These are phyloP conservation scores for Anthophora plumipes DNA, from an alignment of 2,888 invertebrate species.

Conservation along the genomic window DNA sequence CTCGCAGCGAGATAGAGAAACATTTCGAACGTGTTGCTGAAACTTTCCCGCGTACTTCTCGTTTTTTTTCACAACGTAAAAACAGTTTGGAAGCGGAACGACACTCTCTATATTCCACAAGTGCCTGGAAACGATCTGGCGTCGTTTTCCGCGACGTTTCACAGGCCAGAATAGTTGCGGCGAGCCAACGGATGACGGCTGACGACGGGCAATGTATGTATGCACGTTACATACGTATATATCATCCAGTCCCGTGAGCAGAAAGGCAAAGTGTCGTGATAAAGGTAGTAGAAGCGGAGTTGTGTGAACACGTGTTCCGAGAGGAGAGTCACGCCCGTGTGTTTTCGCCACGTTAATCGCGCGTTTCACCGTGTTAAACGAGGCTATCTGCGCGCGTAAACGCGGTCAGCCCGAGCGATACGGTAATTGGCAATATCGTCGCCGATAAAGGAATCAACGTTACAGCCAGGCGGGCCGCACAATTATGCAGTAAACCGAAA, in stretches of 20 bases:
- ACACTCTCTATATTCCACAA: not conserved
- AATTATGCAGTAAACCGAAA: slow-evolving; percentile 80
- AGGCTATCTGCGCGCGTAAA: slow-evolving; percentile 59
- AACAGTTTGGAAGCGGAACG: too few species aligned
- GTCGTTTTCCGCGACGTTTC: too few species aligned
- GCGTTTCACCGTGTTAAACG: slow-evolving; percentile 70
- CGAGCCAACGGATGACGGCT: slow-evolving; percentile 17
- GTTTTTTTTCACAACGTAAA: too few species aligned
- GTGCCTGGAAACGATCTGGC: not conserved
- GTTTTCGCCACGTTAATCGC: slow-evolving; percentile 60
- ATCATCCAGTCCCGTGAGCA: not conserved
- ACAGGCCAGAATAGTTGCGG: slow-evolving; percentile 32
- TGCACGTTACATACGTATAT: slow-evolving; percentile 8
- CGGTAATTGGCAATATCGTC: slow-evolving; percentile 80
- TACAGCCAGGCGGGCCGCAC: slow-evolving; percentile 65
- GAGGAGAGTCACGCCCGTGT: too few species aligned
- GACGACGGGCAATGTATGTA: slow-evolving; percentile 28
- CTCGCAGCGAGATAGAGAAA: too few species aligned
- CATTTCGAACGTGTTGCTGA: too few species aligned
- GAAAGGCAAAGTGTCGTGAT: not conserved
- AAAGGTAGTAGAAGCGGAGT: not conserved
- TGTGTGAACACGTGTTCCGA: slow-evolving; percentile 6
- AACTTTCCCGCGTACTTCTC: too few species aligned
- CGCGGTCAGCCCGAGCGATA: slow-evolving; percentile 63
- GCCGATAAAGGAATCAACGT: slow-evolving; percentile 79